Evolutionary conservation across 2,888 invertebrate species (phyloP).

Genomic region (Phoenoteleia sp.): DNA sequence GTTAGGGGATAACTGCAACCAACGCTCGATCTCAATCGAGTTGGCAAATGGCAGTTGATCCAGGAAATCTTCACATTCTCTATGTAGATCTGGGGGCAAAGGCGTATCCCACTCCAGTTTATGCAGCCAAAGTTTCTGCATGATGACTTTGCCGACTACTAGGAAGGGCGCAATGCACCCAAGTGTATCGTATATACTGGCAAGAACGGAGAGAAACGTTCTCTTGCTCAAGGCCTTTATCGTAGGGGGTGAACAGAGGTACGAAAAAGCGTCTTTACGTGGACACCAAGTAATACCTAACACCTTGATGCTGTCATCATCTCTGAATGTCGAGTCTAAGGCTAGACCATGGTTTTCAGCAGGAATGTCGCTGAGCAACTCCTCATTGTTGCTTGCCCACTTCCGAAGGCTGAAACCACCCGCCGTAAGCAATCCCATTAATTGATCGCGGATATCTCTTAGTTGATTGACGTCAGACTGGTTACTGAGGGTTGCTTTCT

Average conservation of each 20-base stretch:
- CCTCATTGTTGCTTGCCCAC: too few relatives aligned
- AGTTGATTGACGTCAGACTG: too few relatives aligned
- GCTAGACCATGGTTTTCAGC: too few relatives aligned
- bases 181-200: background rate
- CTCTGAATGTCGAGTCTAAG: too few relatives aligned
- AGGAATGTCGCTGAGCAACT: background rate
- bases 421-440: too few relatives aligned
- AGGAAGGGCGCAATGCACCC: constrained; percentile 12
- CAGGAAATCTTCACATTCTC: background rate
- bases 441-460: too few relatives aligned
- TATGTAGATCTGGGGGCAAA: background rate
- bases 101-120: background rate
- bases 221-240: background rate
- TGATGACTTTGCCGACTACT: background rate
- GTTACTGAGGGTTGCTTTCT: too few relatives aligned
- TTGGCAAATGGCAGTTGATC: background rate
- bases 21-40: too few relatives aligned
- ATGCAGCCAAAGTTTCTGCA: background rate
- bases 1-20: background rate
- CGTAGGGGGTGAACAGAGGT: background rate
- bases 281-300: background rate
- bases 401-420: too few relatives aligned
- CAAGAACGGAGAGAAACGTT: background rate
- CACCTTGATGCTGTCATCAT: background rate
- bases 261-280: background rate